These are phyloP conservation scores for Xestoiulus laeticollis DNA, from an alignment of 2,888 invertebrate genomes.

Conservation along the genomic window DNA sequence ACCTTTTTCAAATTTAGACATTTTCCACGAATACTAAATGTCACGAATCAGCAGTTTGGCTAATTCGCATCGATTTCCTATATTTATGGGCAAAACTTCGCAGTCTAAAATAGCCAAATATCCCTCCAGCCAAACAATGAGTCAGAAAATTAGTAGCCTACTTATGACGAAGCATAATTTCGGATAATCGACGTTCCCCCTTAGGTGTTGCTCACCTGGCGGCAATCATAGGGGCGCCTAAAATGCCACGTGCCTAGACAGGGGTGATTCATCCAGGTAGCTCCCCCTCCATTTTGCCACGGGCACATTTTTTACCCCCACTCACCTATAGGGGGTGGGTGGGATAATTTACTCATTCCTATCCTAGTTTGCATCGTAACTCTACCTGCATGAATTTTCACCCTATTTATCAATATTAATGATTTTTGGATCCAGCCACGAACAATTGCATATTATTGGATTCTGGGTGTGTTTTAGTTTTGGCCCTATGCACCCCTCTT, in stretches of 20 bases:
- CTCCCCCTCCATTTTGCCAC: neutral
- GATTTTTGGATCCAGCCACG: neutral
- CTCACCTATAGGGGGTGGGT: too few relatives aligned
- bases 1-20: neutral
- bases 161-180: neutral
- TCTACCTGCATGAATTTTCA: conserved; percentile 19
- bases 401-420: conserved; percentile 26
- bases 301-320: neutral
- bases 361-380: neutral
- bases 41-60: neutral
- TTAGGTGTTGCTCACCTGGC: conserved; percentile 6
- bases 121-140: neutral
- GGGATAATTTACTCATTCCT: neutral
- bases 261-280: neutral
- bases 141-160: neutral
- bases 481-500: neutral
- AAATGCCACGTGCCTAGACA: conserved; percentile 7
- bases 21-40: neutral
- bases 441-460: conserved; percentile 18
- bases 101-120: neutral
- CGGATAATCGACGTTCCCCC: neutral
- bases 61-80: neutral
- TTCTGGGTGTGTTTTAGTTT: neutral
- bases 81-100: neutral
- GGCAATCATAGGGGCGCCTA: neutral